Base-by-base conservation (phyloP, 2,888 invertebrate genomes). In the Linyphia triangularis region DNA sequence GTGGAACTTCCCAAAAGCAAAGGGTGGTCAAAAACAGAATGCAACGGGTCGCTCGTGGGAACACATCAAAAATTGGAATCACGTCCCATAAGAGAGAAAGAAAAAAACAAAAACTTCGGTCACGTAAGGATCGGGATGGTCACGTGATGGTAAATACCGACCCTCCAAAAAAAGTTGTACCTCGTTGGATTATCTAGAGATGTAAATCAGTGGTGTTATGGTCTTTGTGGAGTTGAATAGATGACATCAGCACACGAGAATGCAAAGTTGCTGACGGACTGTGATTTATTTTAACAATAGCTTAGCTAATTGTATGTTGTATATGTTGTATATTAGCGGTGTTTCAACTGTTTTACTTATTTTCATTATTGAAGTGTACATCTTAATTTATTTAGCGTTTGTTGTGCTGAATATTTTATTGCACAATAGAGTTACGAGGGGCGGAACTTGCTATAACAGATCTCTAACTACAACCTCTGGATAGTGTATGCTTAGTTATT, bases 71-170 rank as follows among this genome's bases (percentile, higher is more conserved):
- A 28, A 77, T 77, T 33, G 19, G n/a, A 24, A 61, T 77, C 77
- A 77, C 77, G 77, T 77, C 26, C 24, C 6, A 4, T 7, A 59
- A 57, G 10, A 28, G 16, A 13, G 13, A 13, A n/a, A 16, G 51
- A 51, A 51, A 51, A 51, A 51, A 51, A 51, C 9, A 51, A 51
- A 51, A 51, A 51, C 9, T 5, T 51, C n/a, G n/a, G 51, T 51
- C 51, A 51, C 51, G 51, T 51, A 51, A 51, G 16, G 51, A 51
- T 51, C 16, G 22, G 33, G 37, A 24, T 9, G 16, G 40, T 77
- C 77, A 77, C 77, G 77, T 77, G 77, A 63, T 61, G 24, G 43
- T 28, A 61, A 61, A 22, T 77, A 61, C 61, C 37, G n/a, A 33
- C 37, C 61, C 40, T 26, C 6, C 26, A 7, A n/a, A 40, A 33